These are phyloP conservation scores for Tonatia bakeri DNA, from an alignment of 2,113 vertebrate genomes.

Conservation along the genomic window DNA sequence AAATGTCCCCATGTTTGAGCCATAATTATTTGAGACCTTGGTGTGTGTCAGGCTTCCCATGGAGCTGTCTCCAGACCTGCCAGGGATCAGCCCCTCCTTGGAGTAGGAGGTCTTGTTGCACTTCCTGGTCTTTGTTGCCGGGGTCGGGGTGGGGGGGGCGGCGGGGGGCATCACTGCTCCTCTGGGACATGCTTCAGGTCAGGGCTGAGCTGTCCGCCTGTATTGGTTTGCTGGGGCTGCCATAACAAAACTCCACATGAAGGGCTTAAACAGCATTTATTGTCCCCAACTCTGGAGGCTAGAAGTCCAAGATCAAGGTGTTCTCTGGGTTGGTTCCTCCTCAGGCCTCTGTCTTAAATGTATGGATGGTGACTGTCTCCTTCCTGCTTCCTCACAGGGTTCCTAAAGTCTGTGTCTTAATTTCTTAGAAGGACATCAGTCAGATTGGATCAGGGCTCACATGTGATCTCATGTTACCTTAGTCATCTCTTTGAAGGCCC, in stretches of 20 bases:
- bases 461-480: not conserved
- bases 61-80: not conserved
- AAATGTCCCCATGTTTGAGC: accelerated
- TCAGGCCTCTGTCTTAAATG: not conserved
- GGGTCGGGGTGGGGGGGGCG: too few species aligned
- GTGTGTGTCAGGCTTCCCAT: not conserved
- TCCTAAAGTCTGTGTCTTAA: not conserved
- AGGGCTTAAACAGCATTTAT: too few species aligned
- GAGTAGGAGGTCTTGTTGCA: not conserved
- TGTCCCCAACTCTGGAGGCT: not conserved
- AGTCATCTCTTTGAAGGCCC: not conserved
- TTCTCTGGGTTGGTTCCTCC: not conserved
- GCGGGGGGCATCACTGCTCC: not conserved
- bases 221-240: accelerated
- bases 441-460: too few species aligned
- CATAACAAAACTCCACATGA: accelerated
- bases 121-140: not conserved
- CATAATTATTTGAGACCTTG: not conserved
- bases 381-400: not conserved
- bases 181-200: not conserved
- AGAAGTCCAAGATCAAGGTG: not conserved
- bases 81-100: not conserved
- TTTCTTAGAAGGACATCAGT: not conserved
- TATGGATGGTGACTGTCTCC: accelerated
- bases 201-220: not conserved